Evolutionary conservation across 2,888 invertebrate species (phyloP).

Genomic region (Torymus tubicola): DNA sequence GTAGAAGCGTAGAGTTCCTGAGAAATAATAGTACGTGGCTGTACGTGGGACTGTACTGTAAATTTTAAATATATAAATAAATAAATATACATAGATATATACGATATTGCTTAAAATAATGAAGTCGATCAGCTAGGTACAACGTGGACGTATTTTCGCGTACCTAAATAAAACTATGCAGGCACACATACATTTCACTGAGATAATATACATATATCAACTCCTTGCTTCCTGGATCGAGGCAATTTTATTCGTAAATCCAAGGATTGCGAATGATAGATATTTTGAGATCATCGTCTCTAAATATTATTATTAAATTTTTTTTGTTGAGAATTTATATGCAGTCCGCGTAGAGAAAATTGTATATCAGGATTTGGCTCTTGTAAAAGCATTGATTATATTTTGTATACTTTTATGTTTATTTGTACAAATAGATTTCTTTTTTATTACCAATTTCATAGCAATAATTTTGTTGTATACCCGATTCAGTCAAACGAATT

Average conservation of each 20-base stretch:
- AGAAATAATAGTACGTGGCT: constrained; percentile 45
- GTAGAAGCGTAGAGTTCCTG: constrained; percentile 52
- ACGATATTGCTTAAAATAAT: constrained; percentile 42
- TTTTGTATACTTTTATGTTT: constrained; percentile 49
- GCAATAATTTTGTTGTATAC: constrained; percentile 22
- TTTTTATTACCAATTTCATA: constrained; percentile 35
- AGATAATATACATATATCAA: constrained; percentile 30
- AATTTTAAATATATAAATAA: constrained; percentile 39
- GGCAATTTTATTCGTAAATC: constrained; percentile 9
- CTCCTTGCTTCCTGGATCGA: constrained; percentile 6
- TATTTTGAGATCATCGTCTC: constrained; percentile 37
- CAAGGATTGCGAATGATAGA: constrained; percentile 22
- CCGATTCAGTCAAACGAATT: constrained; percentile 14
- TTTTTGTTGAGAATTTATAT: constrained; percentile 41
- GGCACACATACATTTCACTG: constrained; percentile 27
- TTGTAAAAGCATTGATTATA: constrained; percentile 32
- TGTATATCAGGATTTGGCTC: constrained; percentile 1
- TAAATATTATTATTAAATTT: constrained; percentile 37
- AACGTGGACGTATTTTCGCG: constrained; percentile 11
- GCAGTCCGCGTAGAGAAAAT: neutral
- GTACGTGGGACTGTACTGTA: constrained; percentile 53
- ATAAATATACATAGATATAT: constrained; percentile 41
- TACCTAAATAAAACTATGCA: constrained; percentile 31
- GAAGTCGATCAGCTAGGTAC: constrained; percentile 20
- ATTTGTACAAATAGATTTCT: constrained; percentile 45